phyloP scores from a whole-genome alignment of 2,888 invertebrate genomes.

The Caenorhabditis sp. region DNA sequence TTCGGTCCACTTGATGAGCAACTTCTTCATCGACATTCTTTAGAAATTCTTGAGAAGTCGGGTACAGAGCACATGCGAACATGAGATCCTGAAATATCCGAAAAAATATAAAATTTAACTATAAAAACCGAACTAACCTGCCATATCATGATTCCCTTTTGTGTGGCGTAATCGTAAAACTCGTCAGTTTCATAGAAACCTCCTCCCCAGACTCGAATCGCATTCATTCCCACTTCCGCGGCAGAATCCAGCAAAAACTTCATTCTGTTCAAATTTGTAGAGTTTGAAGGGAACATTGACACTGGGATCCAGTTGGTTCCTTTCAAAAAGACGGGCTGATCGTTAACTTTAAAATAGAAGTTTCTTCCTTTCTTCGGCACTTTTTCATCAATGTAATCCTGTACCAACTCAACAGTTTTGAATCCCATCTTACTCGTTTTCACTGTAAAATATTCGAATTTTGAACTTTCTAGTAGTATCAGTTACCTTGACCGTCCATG shows the following conservation, averaged over 20 bases:
- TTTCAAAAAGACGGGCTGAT: slow-evolving; percentile 91
- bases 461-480: neutral
- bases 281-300: slow-evolving; percentile 67
- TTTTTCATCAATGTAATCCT: slow-evolving; percentile 65
- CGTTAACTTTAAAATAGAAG: slow-evolving; percentile 92
- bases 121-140: slow-evolving; percentile 82
- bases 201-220: slow-evolving; percentile 98
- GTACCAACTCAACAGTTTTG: slow-evolving; percentile 87
- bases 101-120: too few species aligned
- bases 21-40: slow-evolving; percentile 86
- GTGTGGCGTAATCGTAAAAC: slow-evolving; percentile 84
- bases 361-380: slow-evolving; percentile 81
- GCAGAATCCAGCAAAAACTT: slow-evolving; percentile 66
- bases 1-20: slow-evolving; percentile 62
- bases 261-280: slow-evolving; percentile 47
- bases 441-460: slow-evolving; percentile 19
- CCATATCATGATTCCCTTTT: slow-evolving; percentile 92
- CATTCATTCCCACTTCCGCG: slow-evolving; percentile 84
- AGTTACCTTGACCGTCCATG: slow-evolving; percentile 41
- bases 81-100: slow-evolving; percentile 85
- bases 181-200: slow-evolving; percentile 92
- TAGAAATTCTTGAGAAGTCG: slow-evolving; percentile 85
- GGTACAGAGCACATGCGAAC: slow-evolving; percentile 97
- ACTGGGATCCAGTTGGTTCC: slow-evolving; percentile 77
- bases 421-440: slow-evolving; percentile 85